Base-by-base conservation (phyloP, 2,888 invertebrate species). In the Nemurella pictetii region DNA sequence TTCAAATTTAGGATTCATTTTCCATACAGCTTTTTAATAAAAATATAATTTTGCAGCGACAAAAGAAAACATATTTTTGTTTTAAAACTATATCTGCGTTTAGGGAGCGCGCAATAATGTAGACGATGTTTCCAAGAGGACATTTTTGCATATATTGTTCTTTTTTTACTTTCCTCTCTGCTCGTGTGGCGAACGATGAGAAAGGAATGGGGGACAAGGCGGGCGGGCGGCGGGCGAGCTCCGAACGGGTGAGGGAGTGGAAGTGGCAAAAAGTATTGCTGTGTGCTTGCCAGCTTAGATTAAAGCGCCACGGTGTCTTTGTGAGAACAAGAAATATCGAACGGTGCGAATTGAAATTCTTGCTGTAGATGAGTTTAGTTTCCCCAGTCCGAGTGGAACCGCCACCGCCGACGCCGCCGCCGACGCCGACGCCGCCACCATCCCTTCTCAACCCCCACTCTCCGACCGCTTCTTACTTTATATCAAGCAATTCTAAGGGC, bases 321-420 rank as follows among this genome's bases (percentile, higher is more conserved):
- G 80, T 72, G 82, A 55, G 82, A 82, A 55, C 82, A 82, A 82
- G 85, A 85, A 85, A 85, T 85, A 85, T 83, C 80, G 72, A 78
- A 85, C 83, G 73, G 80, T 85, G 83, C 83, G 83, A 85, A 85
- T 85, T 85, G 85, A 85, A 85, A 85, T 85, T 85, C 85, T 85
- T 83, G 72, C 29, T 83, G 83, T 80, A 85, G 85, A 85, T 85
- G 85, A 85, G 83, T 83, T 85, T 85, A 77, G 77, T 85, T 85
- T 82, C 80, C 27, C 0, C 75, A 75, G 75, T 75, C 78, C 78
- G 78, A 78, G 78, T 29, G 28, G 28, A 78, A 30, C 9, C 25
- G n/a, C 78, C 7, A 12, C 3, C 30, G 75, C 75, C 28, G 9
- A 25, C 28, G 7, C 75, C n/a, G 7, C 30, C n/a, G 78, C 9